Percentiles rank a stretch among this genome's conserved stretches.
These are phyloP conservation scores for cat (Felis catus) DNA, from an alignment of 2,113 vertebrate species.

Conservation along the genomic window DNA sequence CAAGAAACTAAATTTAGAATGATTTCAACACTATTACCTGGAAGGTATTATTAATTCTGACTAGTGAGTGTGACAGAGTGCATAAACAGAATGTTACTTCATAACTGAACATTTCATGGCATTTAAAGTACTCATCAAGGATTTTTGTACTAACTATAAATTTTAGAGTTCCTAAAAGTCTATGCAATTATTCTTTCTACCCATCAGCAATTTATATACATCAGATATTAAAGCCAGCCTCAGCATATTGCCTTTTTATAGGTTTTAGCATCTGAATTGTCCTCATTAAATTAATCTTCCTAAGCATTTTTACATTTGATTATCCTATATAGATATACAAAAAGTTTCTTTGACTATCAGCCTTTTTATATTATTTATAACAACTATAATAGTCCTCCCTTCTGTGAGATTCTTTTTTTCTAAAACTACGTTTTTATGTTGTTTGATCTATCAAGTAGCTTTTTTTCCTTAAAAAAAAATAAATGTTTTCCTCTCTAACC, in stretches of 20 bases:
- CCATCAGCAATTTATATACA: slow-evolving; percentile 44
- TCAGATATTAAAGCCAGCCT: slow-evolving; percentile 53
- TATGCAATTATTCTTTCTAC: slow-evolving; percentile 52
- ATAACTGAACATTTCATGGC: neutral
- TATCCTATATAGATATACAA: neutral
- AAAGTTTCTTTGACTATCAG: neutral
- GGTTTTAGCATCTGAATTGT: neutral
- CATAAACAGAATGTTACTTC: neutral
- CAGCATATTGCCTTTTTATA: slow-evolving; percentile 53
- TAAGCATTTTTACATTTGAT: slow-evolving; percentile 54
- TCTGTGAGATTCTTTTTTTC: neutral
- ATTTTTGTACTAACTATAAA: slow-evolving; percentile 38
- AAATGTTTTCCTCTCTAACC: neutral
- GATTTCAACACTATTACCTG: neutral
- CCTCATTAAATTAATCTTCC: slow-evolving; percentile 63
- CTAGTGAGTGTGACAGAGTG: neutral
- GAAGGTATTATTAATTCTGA: slow-evolving; percentile 3
- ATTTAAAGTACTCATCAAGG: slow-evolving; percentile 1
- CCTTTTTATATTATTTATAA: neutral
- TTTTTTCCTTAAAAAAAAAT: neutral
- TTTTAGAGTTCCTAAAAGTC: slow-evolving; percentile 25
- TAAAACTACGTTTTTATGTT: neutral
- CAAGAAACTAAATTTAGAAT: neutral
- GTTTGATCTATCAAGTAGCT: neutral
- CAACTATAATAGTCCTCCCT: neutral